A percentile compares a stretch with the other conserved stretches of the same genome.
These are phyloP conservation scores for Cryptocheilus praepositus DNA, from an alignment of 2,888 invertebrate genomes.

Conservation along the genomic window DNA sequence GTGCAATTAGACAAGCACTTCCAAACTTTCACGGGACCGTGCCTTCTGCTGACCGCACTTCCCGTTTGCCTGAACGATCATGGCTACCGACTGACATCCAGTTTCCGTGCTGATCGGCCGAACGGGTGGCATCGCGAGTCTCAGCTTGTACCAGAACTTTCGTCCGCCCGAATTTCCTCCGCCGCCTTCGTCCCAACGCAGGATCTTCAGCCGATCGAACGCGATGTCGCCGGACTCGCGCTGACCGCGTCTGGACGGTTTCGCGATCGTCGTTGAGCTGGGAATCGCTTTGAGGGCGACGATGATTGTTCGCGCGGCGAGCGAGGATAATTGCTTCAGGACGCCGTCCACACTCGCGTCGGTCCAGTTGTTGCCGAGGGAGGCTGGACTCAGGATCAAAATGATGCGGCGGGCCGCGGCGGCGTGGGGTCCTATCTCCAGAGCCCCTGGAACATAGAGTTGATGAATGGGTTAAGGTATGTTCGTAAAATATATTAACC, in stretches of 20 bases:
- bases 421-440: conserved; percentile 77
- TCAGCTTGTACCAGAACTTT: conserved; percentile 81
- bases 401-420: conserved; percentile 76
- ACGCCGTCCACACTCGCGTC: conserved; percentile 71
- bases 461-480: background rate
- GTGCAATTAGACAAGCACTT: conserved; percentile 68
- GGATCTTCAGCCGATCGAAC: conserved; percentile 60
- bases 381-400: conserved; percentile 75
- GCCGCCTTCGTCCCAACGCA: conserved; percentile 60
- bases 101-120: conserved; percentile 52
- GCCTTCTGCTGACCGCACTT: conserved; percentile 67
- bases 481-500: background rate
- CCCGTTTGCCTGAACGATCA: conserved; percentile 68
- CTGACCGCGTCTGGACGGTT: conserved; percentile 76
- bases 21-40: conserved; percentile 71
- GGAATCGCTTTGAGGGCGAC: conserved; percentile 75
- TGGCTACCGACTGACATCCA: conserved; percentile 68
- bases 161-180: conserved; percentile 53
- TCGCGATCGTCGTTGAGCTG: conserved; percentile 67
- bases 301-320: conserved; percentile 69
- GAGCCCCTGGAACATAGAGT: conserved; percentile 76
- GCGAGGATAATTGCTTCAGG: conserved; percentile 74
- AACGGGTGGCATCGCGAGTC: conserved; percentile 79
- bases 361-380: conserved; percentile 75
- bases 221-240: conserved; percentile 71